Conservation (phyloP, 2,797 vertebrate species). For the Poeciliopsis presidionis region DNA sequence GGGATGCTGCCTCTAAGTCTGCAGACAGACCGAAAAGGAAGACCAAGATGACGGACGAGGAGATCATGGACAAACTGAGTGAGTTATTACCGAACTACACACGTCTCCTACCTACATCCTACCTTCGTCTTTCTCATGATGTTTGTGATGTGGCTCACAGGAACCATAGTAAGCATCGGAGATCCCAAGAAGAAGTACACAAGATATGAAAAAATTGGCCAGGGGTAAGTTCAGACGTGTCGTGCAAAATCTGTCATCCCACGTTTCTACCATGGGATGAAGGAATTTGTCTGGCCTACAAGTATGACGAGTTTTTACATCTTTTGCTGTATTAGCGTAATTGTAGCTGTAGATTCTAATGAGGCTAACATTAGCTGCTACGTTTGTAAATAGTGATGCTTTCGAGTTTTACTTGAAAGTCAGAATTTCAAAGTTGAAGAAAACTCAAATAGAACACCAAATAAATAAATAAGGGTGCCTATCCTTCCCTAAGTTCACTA, state of each 20-base stretch:
- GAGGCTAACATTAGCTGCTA: neutral
- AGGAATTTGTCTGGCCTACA: neutral
- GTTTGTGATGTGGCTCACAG: conserved; percentile 66
- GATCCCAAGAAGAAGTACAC: conserved; percentile 99
- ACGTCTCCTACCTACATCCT: neutral
- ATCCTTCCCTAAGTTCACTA: neutral
- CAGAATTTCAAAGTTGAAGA: neutral
- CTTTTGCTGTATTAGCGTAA: neutral
- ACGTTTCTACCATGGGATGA: neutral
- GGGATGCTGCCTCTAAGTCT: conserved; percentile 85
- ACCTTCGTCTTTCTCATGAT: neutral
- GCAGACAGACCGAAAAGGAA: conserved; percentile 94
- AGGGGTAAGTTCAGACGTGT: conserved; percentile 86
- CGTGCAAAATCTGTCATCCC: neutral
- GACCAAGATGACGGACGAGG: conserved; percentile 96
- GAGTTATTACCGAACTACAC: conserved; percentile 28
- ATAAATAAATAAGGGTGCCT: neutral
- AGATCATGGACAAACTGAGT: conserved; percentile 99
- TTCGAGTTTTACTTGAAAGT: neutral
- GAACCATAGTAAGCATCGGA: conserved; percentile 97
- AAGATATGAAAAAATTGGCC: conserved; percentile 97
- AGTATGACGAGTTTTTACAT: neutral
- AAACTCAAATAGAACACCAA: neutral
- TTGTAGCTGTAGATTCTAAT: neutral
- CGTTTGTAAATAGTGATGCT: neutral